Evolutionary conservation across 2,888 invertebrate genomes (phyloP), one percentile per base, ranked within the genome.

Genomic region (Leptopilina syphax): DNA sequence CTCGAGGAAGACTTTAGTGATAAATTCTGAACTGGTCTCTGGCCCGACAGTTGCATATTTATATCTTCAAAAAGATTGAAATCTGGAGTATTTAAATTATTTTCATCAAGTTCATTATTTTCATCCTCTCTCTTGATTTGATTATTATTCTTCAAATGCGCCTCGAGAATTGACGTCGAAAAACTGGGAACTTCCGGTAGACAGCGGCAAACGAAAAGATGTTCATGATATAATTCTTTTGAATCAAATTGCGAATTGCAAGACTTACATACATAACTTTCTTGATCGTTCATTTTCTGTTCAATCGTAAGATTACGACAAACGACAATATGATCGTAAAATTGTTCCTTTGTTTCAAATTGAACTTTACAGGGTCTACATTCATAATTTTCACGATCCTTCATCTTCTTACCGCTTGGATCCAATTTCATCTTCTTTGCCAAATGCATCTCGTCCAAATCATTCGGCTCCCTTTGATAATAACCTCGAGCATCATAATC

Each of bases 51-150:
- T 78, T 91, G 92, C 85, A 92, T 85, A 81, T 92, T 92, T n/a
- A 92, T 92, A 76, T 90, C 91, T 79, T 92, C 92, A 77, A 92
- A 92, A 0, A 92, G 85, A 83, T 91, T 92, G 77, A 92, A 92
- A 67, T 92, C 92, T 3, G 92, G 92, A 66, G 91, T 92, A 80
- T 92, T 92, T 8, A 92, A 82, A 79, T 91, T 89, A 1, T 89
- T 86, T 34, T 90, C 90, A 76, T 86, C 88, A 10, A 86, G 54
- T 0, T 78, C 65, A 0, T 84, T 73, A 8, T 87, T 86, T 5
- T 83, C 27, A 27, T 89, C 88, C 13, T 90, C 89, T 57, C 87
- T 88, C 78, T 90, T 90, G 5, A 90, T 88, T 79, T 89, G 88
- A 81, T 90, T 91, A 73, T 91, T 91, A 76, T 90, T 91, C 77